Percentiles rank a stretch among this genome's conserved stretches.
Conservation (phyloP, 2,888 invertebrate species). For the Campoplex capitator region DNA sequence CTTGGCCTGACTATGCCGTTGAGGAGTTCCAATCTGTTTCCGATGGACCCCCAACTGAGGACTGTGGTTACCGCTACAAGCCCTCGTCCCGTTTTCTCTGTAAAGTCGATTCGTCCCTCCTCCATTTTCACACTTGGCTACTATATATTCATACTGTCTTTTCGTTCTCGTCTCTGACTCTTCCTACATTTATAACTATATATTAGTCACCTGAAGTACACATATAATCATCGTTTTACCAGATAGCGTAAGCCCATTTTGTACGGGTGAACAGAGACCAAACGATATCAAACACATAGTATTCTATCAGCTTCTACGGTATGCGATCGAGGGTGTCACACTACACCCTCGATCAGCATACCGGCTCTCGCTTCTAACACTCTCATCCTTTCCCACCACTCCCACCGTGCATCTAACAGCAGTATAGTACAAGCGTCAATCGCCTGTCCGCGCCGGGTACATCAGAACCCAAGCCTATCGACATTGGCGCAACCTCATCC, state of each 20-base stretch:
- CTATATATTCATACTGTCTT: conserved; percentile 11
- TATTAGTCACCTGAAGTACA: conserved; percentile 9
- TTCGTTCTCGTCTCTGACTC: neutral
- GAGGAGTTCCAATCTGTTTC: conserved; percentile 81
- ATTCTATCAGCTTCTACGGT: conserved; percentile 11
- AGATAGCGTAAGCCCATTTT: neutral
- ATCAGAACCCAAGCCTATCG: conserved; percentile 78
- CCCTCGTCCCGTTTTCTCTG: conserved; percentile 64
- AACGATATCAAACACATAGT: conserved; percentile 17
- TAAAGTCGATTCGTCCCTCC: conserved; percentile 14
- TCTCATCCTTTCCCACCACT: neutral
- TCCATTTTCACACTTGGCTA: neutral
- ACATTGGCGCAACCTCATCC: conserved; percentile 81
- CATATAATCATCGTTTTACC: conserved; percentile 20
- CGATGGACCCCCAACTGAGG: conserved; percentile 77
- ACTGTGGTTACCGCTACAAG: conserved; percentile 81
- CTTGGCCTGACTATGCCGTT: conserved; percentile 51
- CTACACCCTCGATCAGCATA: conserved; percentile 26
- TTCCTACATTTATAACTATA: conserved; percentile 20
- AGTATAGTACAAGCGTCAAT: conserved; percentile 59
- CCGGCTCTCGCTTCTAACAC: conserved; percentile 23
- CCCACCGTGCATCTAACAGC: neutral
- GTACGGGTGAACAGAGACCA: conserved; percentile 5
- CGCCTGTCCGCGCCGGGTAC: conserved; percentile 70
- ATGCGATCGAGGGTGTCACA: conserved; percentile 3